These are phyloP conservation scores for Dendrocincla fuliginosa DNA, from an alignment of 2,797 vertebrate genomes.

Conservation along the genomic window DNA sequence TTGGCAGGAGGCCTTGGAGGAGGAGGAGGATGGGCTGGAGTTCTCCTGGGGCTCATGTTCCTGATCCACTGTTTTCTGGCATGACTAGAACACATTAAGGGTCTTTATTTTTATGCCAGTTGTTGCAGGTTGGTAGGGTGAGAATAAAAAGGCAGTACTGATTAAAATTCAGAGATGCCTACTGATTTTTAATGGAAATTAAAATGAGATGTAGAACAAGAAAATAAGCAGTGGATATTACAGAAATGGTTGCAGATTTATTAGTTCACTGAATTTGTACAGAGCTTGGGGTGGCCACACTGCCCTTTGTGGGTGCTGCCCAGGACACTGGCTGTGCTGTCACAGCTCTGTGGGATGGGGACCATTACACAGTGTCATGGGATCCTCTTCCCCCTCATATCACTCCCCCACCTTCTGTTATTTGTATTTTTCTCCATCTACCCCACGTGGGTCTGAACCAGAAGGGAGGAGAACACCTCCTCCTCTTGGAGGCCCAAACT, in stretches of 20 bases:
- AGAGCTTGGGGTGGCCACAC: not conserved
- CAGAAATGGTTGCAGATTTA: not conserved
- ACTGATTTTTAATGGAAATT: not conserved
- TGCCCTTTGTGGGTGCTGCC: not conserved
- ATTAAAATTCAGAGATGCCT: not conserved
- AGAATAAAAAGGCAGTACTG: not conserved
- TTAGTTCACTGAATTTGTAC: not conserved
- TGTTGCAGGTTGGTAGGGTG: not conserved
- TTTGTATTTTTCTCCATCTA: not conserved
- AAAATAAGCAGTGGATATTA: not conserved
- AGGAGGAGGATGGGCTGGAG: not conserved
- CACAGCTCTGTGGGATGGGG: not conserved
- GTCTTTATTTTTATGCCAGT: not conserved
- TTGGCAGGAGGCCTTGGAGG: not conserved
- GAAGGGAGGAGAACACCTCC: not conserved
- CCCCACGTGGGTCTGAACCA: not conserved
- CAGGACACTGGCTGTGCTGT: not conserved
- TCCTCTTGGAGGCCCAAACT: not conserved
- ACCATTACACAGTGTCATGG: not conserved
- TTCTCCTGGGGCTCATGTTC: not conserved
- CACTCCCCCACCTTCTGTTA: not conserved
- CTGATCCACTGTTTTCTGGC: not conserved
- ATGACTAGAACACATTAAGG: too few relatives aligned
- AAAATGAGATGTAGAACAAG: not conserved
- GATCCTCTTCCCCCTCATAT: not conserved